Conservation (phyloP, 2,888 invertebrate species). For the Vandiemenella viatica region DNA sequence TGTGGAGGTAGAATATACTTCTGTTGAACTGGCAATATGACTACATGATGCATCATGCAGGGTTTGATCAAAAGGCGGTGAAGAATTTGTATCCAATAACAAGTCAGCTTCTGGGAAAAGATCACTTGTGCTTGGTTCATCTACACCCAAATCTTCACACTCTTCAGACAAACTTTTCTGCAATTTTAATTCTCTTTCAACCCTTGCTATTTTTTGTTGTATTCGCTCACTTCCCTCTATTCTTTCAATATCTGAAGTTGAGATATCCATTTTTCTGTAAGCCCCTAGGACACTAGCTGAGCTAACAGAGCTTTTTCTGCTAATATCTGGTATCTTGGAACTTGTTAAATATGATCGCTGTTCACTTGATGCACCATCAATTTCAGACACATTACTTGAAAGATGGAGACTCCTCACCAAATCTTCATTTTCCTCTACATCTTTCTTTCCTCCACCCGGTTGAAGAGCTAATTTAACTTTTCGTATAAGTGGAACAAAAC, state of each 20-base stretch:
- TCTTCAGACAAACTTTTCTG: slow-evolving; percentile 64
- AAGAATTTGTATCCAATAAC: slow-evolving; percentile 49
- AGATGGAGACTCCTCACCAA: slow-evolving; percentile 2
- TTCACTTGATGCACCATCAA: slow-evolving; percentile 7
- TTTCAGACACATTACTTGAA: slow-evolving; percentile 5
- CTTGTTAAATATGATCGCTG: slow-evolving; percentile 5
- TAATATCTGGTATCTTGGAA: slow-evolving; percentile 2
- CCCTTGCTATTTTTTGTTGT: slow-evolving; percentile 7
- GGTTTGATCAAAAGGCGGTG: slow-evolving; percentile 45
- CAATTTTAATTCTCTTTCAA: slow-evolving; percentile 23
- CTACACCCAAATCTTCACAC: slow-evolving; percentile 63
- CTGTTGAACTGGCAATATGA: slow-evolving; percentile 27
- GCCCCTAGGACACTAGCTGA: not conserved
- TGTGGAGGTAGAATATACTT: slow-evolving; percentile 23
- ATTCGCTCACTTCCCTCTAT: slow-evolving; percentile 1
- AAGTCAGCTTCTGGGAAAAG: slow-evolving; percentile 63
- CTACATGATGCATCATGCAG: slow-evolving; percentile 30
- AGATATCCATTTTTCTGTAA: not conserved
- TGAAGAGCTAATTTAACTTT: slow-evolving; percentile 10
- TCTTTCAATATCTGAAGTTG: not conserved
- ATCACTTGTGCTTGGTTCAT: slow-evolving; percentile 64
- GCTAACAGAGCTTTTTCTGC: not conserved
- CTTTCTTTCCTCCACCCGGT: slow-evolving; percentile 7
- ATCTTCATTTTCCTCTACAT: slow-evolving; percentile 2
- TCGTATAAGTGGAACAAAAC: slow-evolving; percentile 13